Base-by-base conservation (phyloP, 2,888 invertebrate species). In the Heliconius ethilla region DNA sequence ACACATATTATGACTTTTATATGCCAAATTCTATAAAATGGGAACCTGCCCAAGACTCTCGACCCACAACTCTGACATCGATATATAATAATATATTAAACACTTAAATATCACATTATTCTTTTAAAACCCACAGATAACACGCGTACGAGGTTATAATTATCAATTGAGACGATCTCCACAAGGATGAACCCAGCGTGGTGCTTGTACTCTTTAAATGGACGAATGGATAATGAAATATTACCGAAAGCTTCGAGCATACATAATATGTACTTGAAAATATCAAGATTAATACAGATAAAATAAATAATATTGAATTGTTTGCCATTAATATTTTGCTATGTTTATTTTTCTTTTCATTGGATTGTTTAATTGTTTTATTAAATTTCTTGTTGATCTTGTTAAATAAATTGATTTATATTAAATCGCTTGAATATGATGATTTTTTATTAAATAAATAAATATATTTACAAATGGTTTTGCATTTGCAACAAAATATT, bases 161-260 rank as follows among this genome's bases (percentile, higher is more conserved):
- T 66, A 77, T 77, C 77, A 37, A 63, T 66, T n/a, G 40, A 25
- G 59, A 37, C 66, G 66, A 77, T 77, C 77, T 77, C 66, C 29
- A 59, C 67, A 73, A 33, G 45, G 65, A 66, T 55, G 15, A n/a
- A 51, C 77, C 6, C 77, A 77, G 72, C 77, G 40, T 73, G 77
- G 67, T 77, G 59, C 72, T 59, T 59, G 77, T 77, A 73, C 77
- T 40, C n/a, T 70, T 72, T 74, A 77, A 72, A 66, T 40, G 40
- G 27, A 77, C 72, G 66, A 73, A 70, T n/a, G n/a, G n/a, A n/a
- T 63, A 73, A 77, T 77, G 55, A 77, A 55, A 72, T 73, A 72
- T 72, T 77, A 66, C 55, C 65, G 51, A 25, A 27, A 27, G 13
- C 37, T 59, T 72, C 10, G 29, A 67, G 22, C 9, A 72, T 40